Percentiles rank a stretch among this genome's conserved stretches.
Conservation (phyloP, 2,888 invertebrate species). For the Limnephilus marmoratus region DNA sequence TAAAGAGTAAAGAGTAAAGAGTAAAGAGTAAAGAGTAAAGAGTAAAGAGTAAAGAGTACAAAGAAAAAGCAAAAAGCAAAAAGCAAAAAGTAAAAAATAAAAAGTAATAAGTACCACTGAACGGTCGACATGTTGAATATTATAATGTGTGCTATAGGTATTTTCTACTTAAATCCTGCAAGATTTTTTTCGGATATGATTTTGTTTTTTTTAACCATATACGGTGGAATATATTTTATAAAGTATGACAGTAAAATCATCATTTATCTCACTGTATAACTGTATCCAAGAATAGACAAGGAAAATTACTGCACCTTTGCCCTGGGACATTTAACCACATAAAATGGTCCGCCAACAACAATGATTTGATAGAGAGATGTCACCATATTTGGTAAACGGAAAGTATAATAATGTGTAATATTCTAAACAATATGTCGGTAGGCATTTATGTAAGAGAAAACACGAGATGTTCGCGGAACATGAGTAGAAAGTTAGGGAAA, state of each 20-base stretch:
- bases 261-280: neutral
- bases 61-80: too few species aligned
- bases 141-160: too few species aligned
- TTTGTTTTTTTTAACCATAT: neutral
- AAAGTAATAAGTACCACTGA: too few species aligned
- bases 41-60: too few species aligned
- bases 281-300: neutral
- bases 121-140: too few species aligned
- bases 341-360: neutral
- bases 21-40: too few species aligned
- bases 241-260: neutral
- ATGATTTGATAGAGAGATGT: neutral
- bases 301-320: neutral
- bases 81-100: too few species aligned
- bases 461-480: neutral
- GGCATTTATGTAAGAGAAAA: constrained; percentile 23
- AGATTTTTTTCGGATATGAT: too few species aligned
- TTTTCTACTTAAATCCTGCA: too few species aligned
- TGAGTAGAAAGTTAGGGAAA: constrained; percentile 19
- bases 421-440: neutral
- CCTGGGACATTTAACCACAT: neutral
- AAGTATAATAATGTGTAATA: neutral
- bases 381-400: neutral
- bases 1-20: too few species aligned
- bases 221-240: neutral